These are phyloP conservation scores for Chrysocyon brachyurus DNA, from an alignment of 2,797 vertebrate species.

Conservation along the genomic window DNA sequence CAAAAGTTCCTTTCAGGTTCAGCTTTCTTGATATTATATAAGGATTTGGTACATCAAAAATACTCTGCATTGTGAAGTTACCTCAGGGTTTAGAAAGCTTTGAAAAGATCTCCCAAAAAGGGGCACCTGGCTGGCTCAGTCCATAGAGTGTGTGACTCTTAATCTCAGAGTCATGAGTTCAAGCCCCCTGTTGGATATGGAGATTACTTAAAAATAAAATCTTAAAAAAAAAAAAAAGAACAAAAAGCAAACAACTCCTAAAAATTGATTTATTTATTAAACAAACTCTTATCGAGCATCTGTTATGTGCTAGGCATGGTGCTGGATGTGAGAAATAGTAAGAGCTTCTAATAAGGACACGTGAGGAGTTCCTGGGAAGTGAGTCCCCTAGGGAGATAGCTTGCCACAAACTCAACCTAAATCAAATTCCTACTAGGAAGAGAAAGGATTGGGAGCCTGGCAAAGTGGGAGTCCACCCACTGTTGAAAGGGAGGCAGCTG, in stretches of 20 bases:
- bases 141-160: background rate
- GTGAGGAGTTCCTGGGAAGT: background rate
- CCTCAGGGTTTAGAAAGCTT: background rate
- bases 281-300: background rate
- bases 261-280: slow-evolving; percentile 9
- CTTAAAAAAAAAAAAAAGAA: background rate
- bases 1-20: slow-evolving; percentile 11
- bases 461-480: background rate
- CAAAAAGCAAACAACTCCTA: background rate
- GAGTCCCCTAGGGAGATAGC: background rate
- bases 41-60: background rate
- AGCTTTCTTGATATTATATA: background rate
- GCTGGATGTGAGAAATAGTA: background rate
- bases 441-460: background rate
- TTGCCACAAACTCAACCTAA: background rate
- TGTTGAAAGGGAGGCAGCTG: background rate
- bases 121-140: background rate
- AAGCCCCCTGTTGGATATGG: background rate
- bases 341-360: background rate
- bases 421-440: background rate
- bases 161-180: background rate
- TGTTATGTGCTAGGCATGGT: background rate
- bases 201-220: background rate
- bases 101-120: slow-evolving; percentile 11
- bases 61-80: background rate